Evolutionary conservation across 2,888 invertebrate genomes (phyloP).

Genomic region (Mythimna vitellina): DNA sequence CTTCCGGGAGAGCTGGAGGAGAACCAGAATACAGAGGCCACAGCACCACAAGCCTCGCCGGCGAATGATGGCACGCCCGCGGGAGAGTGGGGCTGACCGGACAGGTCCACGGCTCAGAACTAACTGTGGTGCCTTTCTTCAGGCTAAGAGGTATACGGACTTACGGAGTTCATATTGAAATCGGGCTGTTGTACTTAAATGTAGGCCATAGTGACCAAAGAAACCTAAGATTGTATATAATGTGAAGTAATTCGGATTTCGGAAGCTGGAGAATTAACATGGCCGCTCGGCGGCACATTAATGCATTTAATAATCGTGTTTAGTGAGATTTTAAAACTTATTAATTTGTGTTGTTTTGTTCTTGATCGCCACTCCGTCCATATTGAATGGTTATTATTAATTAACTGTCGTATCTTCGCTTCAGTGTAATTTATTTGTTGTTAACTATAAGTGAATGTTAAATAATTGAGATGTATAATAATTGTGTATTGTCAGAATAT

Average conservation of each 20-base stretch:
- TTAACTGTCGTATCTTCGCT: constrained; percentile 62
- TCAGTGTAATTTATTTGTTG: constrained; percentile 61
- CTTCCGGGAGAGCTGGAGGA: constrained; percentile 94
- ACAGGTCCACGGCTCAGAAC: constrained; percentile 15
- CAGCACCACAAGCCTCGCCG: constrained; percentile 48
- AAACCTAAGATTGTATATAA: constrained; percentile 52
- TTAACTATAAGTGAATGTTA: constrained; percentile 46
- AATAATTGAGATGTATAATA: constrained; percentile 14
- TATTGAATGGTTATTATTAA: constrained; percentile 56
- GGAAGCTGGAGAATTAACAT: constrained; percentile 61
- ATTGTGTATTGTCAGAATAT: constrained; percentile 18
- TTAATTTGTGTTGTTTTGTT: constrained; percentile 67
- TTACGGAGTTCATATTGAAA: constrained; percentile 33
- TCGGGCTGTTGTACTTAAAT: constrained; percentile 33
- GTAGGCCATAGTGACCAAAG: constrained; percentile 40
- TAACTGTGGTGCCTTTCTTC: constrained; percentile 30
- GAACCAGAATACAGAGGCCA: constrained; percentile 50
- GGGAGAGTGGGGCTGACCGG: constrained; percentile 78
- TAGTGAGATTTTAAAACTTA: constrained; percentile 76
- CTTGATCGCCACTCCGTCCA: constrained; percentile 78
- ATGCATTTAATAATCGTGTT: constrained; percentile 82
- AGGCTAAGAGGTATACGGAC: constrained; percentile 30
- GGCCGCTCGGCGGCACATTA: constrained; percentile 69
- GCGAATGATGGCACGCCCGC: constrained; percentile 64
- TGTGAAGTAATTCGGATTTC: constrained; percentile 35